phyloP scores from a whole-genome alignment of 2,113 vertebrate genomes.

The Pan paniscus region DNA sequence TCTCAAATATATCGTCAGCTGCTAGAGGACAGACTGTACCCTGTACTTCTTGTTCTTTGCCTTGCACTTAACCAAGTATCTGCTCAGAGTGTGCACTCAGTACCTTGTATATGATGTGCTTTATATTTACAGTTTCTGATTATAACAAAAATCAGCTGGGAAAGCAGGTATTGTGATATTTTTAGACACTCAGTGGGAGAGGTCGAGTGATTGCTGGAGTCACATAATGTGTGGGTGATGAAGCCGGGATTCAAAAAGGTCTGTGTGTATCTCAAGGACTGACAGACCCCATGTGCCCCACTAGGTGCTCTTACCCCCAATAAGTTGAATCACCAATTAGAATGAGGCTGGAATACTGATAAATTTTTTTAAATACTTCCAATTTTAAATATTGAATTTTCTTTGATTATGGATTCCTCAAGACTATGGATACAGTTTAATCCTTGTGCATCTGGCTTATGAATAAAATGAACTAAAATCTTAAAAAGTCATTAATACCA shows the following conservation, averaged over 20 bases:
- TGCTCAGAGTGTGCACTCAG: not conserved
- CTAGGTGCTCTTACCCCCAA: not conserved
- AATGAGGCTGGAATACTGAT: not conserved
- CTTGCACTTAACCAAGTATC: not conserved
- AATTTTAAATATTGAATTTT: not conserved
- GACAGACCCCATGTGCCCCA: rapidly evolving
- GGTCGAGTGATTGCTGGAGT: not conserved
- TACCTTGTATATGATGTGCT: not conserved
- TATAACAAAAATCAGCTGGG: no score
- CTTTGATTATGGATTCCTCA: not conserved
- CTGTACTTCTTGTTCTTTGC: not conserved
- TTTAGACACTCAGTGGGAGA: not conserved
- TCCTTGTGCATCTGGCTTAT: not conserved
- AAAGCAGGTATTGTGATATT: not conserved
- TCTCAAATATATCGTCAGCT: not conserved
- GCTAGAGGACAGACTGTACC: not conserved
- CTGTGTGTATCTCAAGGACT: not conserved
- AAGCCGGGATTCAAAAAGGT: not conserved
- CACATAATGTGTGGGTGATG: not conserved
- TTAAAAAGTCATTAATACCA: not conserved
- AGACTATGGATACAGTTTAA: not conserved
- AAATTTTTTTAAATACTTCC: not conserved
- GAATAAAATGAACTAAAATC: not conserved
- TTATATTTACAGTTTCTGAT: not conserved
- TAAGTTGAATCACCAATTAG: not conserved